Percentiles rank a stretch among this genome's conserved stretches.
Evolutionary conservation across 2,888 invertebrate species (phyloP).

Genomic region (Eurytoma adleriae): DNA sequence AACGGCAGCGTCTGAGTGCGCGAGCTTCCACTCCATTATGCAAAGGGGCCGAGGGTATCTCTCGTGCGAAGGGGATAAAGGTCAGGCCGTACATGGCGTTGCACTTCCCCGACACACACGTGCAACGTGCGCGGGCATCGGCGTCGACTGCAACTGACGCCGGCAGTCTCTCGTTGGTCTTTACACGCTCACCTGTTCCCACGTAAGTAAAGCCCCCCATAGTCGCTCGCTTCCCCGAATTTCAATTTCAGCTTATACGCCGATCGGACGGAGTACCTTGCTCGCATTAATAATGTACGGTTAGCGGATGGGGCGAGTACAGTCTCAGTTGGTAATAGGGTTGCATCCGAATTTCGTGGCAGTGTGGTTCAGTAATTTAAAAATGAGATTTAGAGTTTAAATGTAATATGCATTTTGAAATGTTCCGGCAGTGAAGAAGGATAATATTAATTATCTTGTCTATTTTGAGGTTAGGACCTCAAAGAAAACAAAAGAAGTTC

Average conservation of each 20-base stretch:
- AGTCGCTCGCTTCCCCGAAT: conserved; percentile 31
- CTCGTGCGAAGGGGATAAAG: conserved; percentile 6
- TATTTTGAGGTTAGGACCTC: too few species aligned
- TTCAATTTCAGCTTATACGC: conserved; percentile 15
- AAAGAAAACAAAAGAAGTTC: too few species aligned
- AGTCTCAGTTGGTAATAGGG: neutral
- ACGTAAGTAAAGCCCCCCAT: neutral
- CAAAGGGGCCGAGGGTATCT: neutral
- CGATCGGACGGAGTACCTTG: conserved; percentile 14
- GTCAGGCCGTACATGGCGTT: conserved; percentile 2
- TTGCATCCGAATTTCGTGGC: neutral
- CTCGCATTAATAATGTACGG: neutral
- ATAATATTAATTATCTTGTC: too few species aligned
- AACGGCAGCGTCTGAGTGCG: neutral
- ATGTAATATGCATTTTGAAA: neutral
- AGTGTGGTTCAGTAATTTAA: neutral
- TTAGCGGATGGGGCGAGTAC: too few species aligned
- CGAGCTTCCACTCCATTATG: conserved; percentile 8
- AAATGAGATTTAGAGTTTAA: neutral
- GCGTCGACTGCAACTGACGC: neutral
- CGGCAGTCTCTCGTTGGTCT: neutral
- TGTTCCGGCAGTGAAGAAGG: conserved; percentile 6
- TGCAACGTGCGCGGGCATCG: neutral
- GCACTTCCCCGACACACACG: conserved; percentile 1
- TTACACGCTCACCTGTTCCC: conserved; percentile 23